Evolutionary conservation across 1,140 invertebrate species (phyloP).

Genomic region (Drosophila lacteicornis): DNA sequence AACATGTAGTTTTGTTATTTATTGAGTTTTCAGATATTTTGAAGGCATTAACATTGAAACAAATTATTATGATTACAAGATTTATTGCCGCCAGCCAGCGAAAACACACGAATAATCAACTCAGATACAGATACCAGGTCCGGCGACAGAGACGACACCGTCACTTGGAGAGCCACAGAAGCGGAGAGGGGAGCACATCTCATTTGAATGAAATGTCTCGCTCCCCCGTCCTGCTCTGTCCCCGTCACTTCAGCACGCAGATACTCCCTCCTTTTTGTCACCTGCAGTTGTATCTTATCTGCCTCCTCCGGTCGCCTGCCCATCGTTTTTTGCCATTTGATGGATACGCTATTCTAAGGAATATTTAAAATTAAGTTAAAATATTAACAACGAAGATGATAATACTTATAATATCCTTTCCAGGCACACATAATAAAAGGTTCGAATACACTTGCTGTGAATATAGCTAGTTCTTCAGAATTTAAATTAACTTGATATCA

Average conservation of each 20-base stretch:
- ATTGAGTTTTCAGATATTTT: conserved; percentile 85
- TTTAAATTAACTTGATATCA: no score
- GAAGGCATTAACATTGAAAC: conserved; percentile 85
- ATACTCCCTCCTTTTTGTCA: conserved; percentile 7
- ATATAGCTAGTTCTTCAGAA: no score
- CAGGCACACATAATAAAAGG: no score
- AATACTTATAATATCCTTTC: no score
- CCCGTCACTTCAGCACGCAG: background rate
- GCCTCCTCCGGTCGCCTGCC: conserved; percentile 12
- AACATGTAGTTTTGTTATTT: conserved; percentile 84
- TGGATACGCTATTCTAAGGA: conserved; percentile 17
- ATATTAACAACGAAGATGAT: no score
- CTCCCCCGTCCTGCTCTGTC: background rate
- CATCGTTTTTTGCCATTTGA: conserved; percentile 54
- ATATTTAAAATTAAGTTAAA: background rate
- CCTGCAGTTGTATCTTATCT: conserved; percentile 19
- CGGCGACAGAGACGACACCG: conserved; percentile 39
- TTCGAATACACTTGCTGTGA: no score
- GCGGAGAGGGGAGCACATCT: conserved; percentile 33
- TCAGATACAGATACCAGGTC: conserved; percentile 44
- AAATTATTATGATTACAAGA: conserved; percentile 85
- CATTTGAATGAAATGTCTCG: conserved; percentile 58
- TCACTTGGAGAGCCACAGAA: conserved; percentile 3
- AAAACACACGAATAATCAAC: conserved; percentile 55
- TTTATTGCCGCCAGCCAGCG: conserved; percentile 74